These are phyloP conservation scores for Tenthredo distinguenda DNA, from an alignment of 2,888 invertebrate genomes.

Conservation along the genomic window DNA sequence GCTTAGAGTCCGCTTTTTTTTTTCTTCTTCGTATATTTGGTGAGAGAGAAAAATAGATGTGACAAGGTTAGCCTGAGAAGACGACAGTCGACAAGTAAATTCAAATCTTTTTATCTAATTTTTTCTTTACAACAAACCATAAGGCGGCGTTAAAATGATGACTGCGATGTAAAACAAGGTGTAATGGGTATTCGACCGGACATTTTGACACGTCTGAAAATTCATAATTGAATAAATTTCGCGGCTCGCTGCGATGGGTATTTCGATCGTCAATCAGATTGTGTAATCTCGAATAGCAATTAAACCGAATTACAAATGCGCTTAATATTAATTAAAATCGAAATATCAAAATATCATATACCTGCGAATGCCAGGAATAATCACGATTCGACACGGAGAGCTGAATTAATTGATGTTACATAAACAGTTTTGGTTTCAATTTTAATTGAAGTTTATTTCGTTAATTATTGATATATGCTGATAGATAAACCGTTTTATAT, in stretches of 20 bases:
- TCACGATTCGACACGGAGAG: not conserved
- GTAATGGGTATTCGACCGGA: not conserved
- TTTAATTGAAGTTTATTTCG: constrained; percentile 7
- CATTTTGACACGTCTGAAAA: not conserved
- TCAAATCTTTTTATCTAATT: not conserved
- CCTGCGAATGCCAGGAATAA: not conserved
- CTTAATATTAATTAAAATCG: constrained; percentile 39
- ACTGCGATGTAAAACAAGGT: not conserved
- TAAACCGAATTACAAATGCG: constrained; percentile 4
- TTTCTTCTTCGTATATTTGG: not conserved
- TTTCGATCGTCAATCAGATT: constrained; percentile 12
- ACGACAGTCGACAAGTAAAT: not conserved
- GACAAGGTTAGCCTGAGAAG: not conserved
- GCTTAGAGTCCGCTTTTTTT: constrained; percentile 6
- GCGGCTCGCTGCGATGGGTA: not conserved
- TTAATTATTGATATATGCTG: not conserved
- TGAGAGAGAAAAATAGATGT: not conserved
- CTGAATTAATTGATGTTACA: not conserved
- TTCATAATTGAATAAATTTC: not conserved
- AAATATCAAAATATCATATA: not conserved
- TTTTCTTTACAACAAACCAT: too few relatives aligned
- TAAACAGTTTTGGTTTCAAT: constrained; percentile 1
- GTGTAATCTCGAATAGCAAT: constrained; percentile 43
- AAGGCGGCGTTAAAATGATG: not conserved
- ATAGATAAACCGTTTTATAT: not conserved